Conservation (phyloP, 2,888 invertebrate genomes). For the Calameuta pallipes region DNA sequence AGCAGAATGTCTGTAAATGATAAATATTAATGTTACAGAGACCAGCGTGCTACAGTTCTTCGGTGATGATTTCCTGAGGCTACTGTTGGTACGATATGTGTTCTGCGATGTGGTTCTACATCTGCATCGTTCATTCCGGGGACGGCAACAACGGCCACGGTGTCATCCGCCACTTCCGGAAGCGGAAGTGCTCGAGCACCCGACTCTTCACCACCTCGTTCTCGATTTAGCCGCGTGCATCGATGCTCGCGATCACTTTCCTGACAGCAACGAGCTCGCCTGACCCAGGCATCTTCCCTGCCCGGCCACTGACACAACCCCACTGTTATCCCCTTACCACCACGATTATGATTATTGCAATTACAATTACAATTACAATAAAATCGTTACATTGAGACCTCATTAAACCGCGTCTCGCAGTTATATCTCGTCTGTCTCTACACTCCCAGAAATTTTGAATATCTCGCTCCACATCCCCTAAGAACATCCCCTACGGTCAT, state of each 20-base stretch:
- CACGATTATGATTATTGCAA: slow-evolving; percentile 63
- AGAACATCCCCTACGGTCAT: neutral
- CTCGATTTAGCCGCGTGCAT: slow-evolving; percentile 86
- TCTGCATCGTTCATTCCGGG: slow-evolving; percentile 86
- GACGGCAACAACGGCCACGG: slow-evolving; percentile 86
- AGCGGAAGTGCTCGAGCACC: slow-evolving; percentile 86
- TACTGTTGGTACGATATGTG: slow-evolving; percentile 88
- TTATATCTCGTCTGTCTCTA: slow-evolving; percentile 32
- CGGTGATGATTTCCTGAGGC: slow-evolving; percentile 93
- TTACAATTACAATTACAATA: slow-evolving; percentile 61
- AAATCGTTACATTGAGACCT: slow-evolving; percentile 63
- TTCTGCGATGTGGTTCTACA: slow-evolving; percentile 93
- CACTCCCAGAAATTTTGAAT: slow-evolving; percentile 22
- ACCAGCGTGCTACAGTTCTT: slow-evolving; percentile 81
- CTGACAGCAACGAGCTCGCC: slow-evolving; percentile 73
- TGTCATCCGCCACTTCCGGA: slow-evolving; percentile 89
- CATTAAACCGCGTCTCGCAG: slow-evolving; percentile 56
- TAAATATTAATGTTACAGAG: slow-evolving; percentile 46
- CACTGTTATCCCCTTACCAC: slow-evolving; percentile 57
- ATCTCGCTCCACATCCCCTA: slow-evolving; percentile 17
- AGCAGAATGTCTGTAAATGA: neutral
- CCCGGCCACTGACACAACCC: slow-evolving; percentile 57
- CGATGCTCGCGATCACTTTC: slow-evolving; percentile 82
- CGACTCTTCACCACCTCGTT: slow-evolving; percentile 81
- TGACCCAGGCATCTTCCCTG: slow-evolving; percentile 72